Conservation (phyloP, 2,888 invertebrate species). For the Xanthia togata region DNA sequence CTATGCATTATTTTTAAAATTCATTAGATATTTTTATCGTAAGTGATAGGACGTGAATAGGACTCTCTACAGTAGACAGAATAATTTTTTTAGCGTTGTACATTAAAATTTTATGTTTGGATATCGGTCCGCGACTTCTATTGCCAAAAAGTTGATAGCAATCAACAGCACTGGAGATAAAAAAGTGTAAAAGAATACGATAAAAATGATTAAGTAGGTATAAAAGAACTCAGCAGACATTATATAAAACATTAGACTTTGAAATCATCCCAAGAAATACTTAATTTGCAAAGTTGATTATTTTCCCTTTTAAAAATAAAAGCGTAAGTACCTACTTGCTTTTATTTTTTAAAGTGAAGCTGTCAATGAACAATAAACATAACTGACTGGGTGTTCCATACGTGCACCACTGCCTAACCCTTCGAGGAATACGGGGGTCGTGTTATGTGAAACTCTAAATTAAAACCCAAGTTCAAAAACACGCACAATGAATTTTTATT, state of each 20-base stretch:
- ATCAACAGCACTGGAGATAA: background rate
- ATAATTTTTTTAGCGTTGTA: slow-evolving; percentile 26
- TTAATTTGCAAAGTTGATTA: background rate
- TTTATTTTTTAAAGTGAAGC: background rate
- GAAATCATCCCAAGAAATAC: background rate
- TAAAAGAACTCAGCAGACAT: background rate
- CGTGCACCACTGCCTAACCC: background rate
- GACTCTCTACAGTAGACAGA: slow-evolving; percentile 10
- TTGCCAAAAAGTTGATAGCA: slow-evolving; percentile 10
- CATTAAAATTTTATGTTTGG: slow-evolving; percentile 20
- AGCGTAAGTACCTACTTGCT: too few species aligned
- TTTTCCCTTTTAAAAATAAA: too few species aligned
- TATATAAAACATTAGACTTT: background rate
- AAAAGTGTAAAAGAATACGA: slow-evolving; percentile 12
- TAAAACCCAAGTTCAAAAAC: slow-evolving; percentile 1
- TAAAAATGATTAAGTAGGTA: background rate
- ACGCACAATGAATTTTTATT: slow-evolving; percentile 23
- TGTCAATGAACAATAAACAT: background rate
- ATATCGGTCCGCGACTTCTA: slow-evolving; percentile 32
- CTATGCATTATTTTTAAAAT: slow-evolving; percentile 42
- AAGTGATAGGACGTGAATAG: slow-evolving; percentile 19
- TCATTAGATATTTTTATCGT: slow-evolving; percentile 37
- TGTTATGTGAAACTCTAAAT: background rate
- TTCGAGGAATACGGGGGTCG: background rate
- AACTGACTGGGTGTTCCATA: background rate